Evolutionary conservation across 2,113 vertebrate genomes (phyloP).

Genomic region (Microtus pennsylvanicus): DNA sequence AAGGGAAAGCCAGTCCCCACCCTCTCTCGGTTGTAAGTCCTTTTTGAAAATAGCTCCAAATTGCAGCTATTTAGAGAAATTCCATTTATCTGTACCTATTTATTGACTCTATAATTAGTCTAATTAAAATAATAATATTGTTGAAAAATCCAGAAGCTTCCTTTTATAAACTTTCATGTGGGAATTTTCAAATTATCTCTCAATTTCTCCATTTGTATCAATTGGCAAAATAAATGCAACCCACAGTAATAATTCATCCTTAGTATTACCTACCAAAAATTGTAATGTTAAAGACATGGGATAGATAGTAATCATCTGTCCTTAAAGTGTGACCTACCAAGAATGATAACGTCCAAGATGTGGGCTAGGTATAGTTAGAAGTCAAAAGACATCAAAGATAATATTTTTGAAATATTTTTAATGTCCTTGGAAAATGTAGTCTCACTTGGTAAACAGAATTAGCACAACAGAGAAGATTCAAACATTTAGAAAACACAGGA

Average conservation of each 20-base stretch:
- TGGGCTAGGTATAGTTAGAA: background rate
- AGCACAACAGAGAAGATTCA: background rate
- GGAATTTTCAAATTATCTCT: slow-evolving; percentile 24
- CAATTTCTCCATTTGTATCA: slow-evolving; percentile 23
- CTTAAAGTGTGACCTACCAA: background rate
- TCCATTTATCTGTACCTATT: slow-evolving; percentile 50
- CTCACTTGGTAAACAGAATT: background rate
- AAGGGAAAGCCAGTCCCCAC: background rate
- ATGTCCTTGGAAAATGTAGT: background rate
- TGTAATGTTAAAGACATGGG: background rate
- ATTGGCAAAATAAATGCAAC: slow-evolving; percentile 47
- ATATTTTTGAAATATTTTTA: background rate
- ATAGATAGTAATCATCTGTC: slow-evolving; percentile 28
- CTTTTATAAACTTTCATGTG: background rate
- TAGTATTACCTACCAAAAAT: background rate
- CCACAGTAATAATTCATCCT: slow-evolving; percentile 18
- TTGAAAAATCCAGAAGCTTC: slow-evolving; percentile 37
- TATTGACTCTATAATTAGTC: slow-evolving; percentile 19
- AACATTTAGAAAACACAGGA: background rate
- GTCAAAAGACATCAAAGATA: slow-evolving; percentile 20
- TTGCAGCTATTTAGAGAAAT: slow-evolving; percentile 50
- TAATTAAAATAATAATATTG: slow-evolving; percentile 20
- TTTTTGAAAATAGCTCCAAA: slow-evolving; percentile 30
- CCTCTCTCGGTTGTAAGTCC: background rate
- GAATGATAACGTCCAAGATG: background rate